A percentile compares a stretch with the other conserved stretches of the same genome.
Evolutionary conservation across 37 sponge, comb jelly and placozoan species (phyloP).

Genomic region (Agelas oroides): DNA sequence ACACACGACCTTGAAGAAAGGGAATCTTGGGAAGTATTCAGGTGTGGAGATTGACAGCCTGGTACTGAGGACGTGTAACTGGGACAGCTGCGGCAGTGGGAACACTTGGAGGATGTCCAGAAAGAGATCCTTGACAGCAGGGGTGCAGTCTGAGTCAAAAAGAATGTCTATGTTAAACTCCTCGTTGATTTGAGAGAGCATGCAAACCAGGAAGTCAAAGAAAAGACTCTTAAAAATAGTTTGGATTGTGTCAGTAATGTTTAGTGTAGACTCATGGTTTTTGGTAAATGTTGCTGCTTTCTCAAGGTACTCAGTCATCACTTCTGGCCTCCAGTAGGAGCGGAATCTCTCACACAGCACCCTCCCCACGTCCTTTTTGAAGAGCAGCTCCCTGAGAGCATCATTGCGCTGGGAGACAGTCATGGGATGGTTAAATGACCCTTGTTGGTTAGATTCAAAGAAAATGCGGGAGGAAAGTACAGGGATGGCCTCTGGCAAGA

Average conservation of each 20-base stretch:
- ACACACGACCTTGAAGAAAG: constrained; percentile 57
- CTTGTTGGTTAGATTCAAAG: constrained; percentile 34
- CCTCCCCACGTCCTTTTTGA: constrained; percentile 50
- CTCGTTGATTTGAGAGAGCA: constrained; percentile 75
- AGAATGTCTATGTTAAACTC: constrained; percentile 67
- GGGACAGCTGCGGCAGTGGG: constrained; percentile 49
- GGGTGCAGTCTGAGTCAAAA: constrained; percentile 5
- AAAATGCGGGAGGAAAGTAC: constrained; percentile 40
- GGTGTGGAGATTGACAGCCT: not conserved
- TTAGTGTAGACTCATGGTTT: constrained; percentile 70
- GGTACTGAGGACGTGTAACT: constrained; percentile 45
- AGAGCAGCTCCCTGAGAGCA: constrained; percentile 38
- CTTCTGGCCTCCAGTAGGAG: constrained; percentile 72
- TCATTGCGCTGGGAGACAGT: constrained; percentile 35
- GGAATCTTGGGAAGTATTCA: constrained; percentile 39
- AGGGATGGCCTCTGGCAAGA: constrained; percentile 13
- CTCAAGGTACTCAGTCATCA: constrained; percentile 73
- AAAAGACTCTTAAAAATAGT: constrained; percentile 61
- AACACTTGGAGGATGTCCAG: constrained; percentile 50
- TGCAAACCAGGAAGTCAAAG: constrained; percentile 76
- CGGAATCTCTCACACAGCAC: constrained; percentile 72
- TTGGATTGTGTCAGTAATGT: constrained; percentile 79
- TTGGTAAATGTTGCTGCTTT: constrained; percentile 65
- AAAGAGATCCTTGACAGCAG: constrained; percentile 48
- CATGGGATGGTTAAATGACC: constrained; percentile 55